Evolutionary conservation across 1,140 invertebrate genomes (phyloP).

Genomic region (Drosophila guanche): DNA sequence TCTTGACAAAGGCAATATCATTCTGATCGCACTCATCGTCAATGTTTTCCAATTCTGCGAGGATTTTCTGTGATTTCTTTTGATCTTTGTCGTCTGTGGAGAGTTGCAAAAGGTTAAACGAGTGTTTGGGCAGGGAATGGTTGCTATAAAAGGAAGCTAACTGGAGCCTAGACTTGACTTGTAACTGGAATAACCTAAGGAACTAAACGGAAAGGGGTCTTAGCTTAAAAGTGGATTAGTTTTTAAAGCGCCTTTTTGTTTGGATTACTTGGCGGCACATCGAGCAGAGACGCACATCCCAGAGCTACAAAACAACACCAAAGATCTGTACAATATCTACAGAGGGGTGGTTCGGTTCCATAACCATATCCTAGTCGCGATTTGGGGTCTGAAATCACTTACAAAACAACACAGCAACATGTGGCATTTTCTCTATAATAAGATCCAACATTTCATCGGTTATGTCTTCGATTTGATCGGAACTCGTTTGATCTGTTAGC

Average conservation of each 20-base stretch:
- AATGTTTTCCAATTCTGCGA: conserved; percentile 95
- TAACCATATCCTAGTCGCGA: conserved; percentile 17
- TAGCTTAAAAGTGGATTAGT: conserved; percentile 54
- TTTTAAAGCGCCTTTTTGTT: conserved; percentile 54
- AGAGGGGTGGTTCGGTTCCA: no score
- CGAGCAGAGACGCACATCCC: conserved; percentile 60
- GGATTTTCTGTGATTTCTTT: conserved; percentile 94
- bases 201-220: conserved; percentile 6
- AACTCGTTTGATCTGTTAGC: conserved; percentile 93
- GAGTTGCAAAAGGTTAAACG: neutral
- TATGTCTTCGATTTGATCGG: conserved; percentile 96
- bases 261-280: conserved; percentile 60
- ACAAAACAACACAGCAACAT: conserved; percentile 95
- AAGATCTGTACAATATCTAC: conserved; percentile 64
- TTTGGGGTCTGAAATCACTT: conserved; percentile 84
- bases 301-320: conserved; percentile 54
- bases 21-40: conserved; percentile 97
- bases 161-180: conserved; percentile 29
- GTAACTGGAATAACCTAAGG: conserved; percentile 31
- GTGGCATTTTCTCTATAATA: conserved; percentile 93
- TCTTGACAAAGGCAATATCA: conserved; percentile 96
- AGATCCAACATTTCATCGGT: conserved; percentile 97
- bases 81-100: conserved; percentile 94
- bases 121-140: neutral
- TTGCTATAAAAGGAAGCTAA: conserved; percentile 15